Percentiles rank a stretch among this genome's conserved stretches.
These are phyloP conservation scores for Brachypteracias leptosomus DNA, from an alignment of 2,113 vertebrate species.

Conservation along the genomic window DNA sequence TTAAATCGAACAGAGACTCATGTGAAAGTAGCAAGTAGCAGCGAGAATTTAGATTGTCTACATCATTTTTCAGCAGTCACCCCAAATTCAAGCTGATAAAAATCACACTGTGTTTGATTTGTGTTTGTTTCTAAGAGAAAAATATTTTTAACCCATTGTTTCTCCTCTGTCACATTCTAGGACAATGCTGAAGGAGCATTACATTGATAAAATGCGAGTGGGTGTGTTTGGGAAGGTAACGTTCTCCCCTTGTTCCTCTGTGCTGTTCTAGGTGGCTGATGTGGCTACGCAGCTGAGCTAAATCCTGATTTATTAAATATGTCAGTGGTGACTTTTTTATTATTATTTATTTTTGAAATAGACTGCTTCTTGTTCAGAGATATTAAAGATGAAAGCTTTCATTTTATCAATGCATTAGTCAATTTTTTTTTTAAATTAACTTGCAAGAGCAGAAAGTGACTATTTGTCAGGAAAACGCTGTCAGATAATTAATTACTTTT, in stretches of 20 bases:
- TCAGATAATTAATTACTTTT: neutral
- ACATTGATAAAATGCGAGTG: conserved; percentile 85
- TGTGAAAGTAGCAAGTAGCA: neutral
- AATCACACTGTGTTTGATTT: no score
- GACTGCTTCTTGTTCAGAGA: neutral
- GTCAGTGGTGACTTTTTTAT: neutral
- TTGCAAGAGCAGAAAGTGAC: neutral
- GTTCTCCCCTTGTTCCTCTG: neutral
- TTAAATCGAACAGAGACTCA: neutral
- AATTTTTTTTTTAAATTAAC: neutral
- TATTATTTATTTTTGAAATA: neutral
- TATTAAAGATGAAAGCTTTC: neutral
- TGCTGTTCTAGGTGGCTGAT: neutral
- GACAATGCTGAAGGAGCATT: conserved; percentile 81
- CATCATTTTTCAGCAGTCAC: neutral
- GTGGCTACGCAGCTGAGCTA: neutral
- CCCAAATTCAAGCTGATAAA: neutral
- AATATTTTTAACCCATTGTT: neutral
- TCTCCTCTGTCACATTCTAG: conserved; percentile 68
- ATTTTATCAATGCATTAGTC: neutral
- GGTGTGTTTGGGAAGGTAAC: conserved; percentile 94
- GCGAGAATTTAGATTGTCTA: neutral
- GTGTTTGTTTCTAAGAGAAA: neutral
- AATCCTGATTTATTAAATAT: neutral
- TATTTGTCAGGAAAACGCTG: neutral